Conservation (phyloP, 2,888 invertebrate species). For the Xylota segnis region DNA sequence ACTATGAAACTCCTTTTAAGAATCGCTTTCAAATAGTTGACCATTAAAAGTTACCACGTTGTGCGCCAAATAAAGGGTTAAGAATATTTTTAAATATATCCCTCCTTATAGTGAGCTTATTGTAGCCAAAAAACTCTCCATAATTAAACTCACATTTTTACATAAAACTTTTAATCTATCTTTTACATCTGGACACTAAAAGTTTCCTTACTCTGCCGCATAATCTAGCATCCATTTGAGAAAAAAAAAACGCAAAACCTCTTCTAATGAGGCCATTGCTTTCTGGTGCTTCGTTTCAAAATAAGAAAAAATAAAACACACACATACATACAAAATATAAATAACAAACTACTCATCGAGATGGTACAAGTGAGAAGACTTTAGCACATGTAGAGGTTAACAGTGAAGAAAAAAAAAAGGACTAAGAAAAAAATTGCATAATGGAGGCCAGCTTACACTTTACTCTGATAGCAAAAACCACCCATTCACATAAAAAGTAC, state of each 20-base stretch:
- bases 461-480: slow-evolving; percentile 48
- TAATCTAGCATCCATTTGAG: slow-evolving; percentile 23
- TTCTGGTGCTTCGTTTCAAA: slow-evolving; percentile 39
- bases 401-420: slow-evolving; percentile 29
- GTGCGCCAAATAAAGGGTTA: neutral
- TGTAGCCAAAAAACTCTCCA: neutral
- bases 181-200: slow-evolving; percentile 7
- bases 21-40: no score
- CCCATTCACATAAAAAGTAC: slow-evolving; percentile 47
- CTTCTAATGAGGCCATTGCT: slow-evolving; percentile 68
- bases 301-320: slow-evolving; percentile 8
- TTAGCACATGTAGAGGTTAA: slow-evolving; percentile 71
- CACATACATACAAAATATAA: slow-evolving; percentile 5
- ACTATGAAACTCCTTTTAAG: no score
- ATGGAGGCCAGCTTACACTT: slow-evolving; percentile 45
- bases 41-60: neutral
- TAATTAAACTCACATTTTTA: neutral
- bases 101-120: neutral
- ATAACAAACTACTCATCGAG: slow-evolving; percentile 69
- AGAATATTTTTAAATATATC: neutral
- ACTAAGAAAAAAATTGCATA: slow-evolving; percentile 19
- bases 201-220: slow-evolving; percentile 27
- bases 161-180: slow-evolving; percentile 17
- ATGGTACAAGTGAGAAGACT: slow-evolving; percentile 68
- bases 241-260: slow-evolving; percentile 14